Conservation (phyloP, 2,888 invertebrate genomes). For the Minunthozetes semirufus region DNA sequence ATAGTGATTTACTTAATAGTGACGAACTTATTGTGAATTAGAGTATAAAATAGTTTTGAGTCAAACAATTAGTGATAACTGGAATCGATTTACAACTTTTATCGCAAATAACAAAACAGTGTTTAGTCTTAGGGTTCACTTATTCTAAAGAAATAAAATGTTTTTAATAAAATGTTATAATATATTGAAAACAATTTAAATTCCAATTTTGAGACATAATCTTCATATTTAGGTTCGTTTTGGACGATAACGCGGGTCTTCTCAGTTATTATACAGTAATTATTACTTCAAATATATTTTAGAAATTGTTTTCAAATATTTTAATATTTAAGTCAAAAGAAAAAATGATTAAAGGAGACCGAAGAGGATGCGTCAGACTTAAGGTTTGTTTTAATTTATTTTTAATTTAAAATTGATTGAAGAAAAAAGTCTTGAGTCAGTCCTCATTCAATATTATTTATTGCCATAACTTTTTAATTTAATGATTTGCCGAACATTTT, state of each 20-base stretch:
- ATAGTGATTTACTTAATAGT: not conserved
- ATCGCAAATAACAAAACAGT: too few relatives aligned
- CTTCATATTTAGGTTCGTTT: slow-evolving; percentile 60
- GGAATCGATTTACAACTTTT: too few relatives aligned
- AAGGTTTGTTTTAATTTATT: slow-evolving; percentile 51
- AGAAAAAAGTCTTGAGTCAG: too few relatives aligned
- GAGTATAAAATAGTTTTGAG: not conserved
- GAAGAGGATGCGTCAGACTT: slow-evolving; percentile 93
- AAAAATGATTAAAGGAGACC: slow-evolving; percentile 94
- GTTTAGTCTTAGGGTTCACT: too few relatives aligned
- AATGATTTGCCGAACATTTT: too few relatives aligned
- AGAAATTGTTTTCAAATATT: not conserved
- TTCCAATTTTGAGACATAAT: not conserved
- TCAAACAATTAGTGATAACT: not conserved
- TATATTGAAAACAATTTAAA: not conserved
- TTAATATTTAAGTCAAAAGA: slow-evolving; percentile 77
- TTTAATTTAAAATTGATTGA: not conserved
- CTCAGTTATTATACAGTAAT: slow-evolving; percentile 93
- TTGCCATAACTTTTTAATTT: too few relatives aligned
- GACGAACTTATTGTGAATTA: not conserved
- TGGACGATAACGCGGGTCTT: slow-evolving; percentile 91
- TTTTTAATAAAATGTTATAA: not conserved
- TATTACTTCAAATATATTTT: not conserved
- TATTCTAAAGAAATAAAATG: too few relatives aligned
- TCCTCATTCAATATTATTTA: too few relatives aligned